Evolutionary conservation across 2,797 vertebrate genomes (phyloP).

Genomic region (Allobates femoralis): DNA sequence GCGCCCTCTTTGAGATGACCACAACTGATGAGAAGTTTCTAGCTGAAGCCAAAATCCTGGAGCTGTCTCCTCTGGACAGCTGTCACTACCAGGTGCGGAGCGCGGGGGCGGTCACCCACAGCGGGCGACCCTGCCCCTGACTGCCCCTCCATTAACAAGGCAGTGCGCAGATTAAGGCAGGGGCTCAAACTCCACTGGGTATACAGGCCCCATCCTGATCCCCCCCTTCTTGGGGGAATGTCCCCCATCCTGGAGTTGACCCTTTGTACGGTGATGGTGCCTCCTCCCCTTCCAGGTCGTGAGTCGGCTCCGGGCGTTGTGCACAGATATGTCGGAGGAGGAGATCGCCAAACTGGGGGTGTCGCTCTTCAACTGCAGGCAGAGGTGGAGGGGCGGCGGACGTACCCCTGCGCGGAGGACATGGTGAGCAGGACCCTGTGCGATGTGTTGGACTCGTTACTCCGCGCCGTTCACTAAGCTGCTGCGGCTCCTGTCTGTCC

Average conservation of each 20-base stretch:
- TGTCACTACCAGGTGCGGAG: conserved; percentile 72
- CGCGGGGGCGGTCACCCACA: neutral
- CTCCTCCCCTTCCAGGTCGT: conserved; percentile 72
- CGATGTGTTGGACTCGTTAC: conserved; percentile 54
- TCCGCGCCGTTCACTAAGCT: neutral
- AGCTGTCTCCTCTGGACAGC: conserved; percentile 73
- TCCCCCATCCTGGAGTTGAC: too few species aligned
- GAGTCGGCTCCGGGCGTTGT: conserved; percentile 72
- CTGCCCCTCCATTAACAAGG: too few species aligned
- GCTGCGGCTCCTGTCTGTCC: conserved; percentile 31
- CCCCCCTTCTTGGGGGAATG: too few species aligned
- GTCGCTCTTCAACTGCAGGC: conserved; percentile 80
- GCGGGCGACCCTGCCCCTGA: too few species aligned
- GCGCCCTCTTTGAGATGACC: conserved; percentile 71
- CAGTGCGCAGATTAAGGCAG: too few species aligned
- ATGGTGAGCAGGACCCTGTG: conserved; percentile 71
- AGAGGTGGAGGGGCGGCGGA: conserved; percentile 73
- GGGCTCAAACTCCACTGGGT: too few species aligned
- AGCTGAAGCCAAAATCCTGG: conserved; percentile 72
- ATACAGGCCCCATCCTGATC: too few species aligned
- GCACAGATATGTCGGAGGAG: conserved; percentile 78
- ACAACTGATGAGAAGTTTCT: conserved; percentile 74
- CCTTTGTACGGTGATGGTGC: too few species aligned
- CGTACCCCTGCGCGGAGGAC: conserved; percentile 74
- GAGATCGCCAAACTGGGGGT: conserved; percentile 81